Percentiles rank a stretch among this genome's conserved stretches.
phyloP scores from a whole-genome alignment of 2,797 vertebrate genomes.

The Otolemur crassicaudatus region DNA sequence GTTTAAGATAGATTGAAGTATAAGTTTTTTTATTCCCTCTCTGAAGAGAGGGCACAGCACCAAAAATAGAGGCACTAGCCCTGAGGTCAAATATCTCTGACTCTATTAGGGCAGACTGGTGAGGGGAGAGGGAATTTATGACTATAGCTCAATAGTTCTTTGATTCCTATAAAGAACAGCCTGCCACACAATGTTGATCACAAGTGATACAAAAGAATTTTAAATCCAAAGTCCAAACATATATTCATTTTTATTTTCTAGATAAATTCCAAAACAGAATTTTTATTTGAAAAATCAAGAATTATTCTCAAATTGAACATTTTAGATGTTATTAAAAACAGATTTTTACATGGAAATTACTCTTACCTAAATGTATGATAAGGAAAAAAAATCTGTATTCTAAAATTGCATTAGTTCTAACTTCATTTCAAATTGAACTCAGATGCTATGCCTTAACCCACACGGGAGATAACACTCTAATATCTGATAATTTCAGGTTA shows the following conservation, averaged over 20 bases:
- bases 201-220: slow-evolving; percentile 8
- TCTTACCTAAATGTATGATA: background rate
- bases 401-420: background rate
- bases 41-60: no score
- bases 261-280: slow-evolving; percentile 10
- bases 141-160: no score
- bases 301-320: slow-evolving; percentile 14
- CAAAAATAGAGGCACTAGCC: no score
- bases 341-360: background rate
- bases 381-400: background rate
- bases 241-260: background rate
- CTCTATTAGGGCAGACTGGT: no score
- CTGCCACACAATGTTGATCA: background rate
- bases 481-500: background rate
- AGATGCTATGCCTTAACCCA: background rate
- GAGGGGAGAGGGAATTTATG: no score
- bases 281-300: slow-evolving; percentile 31
- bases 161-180: no score
- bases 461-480: background rate
- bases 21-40: no score
- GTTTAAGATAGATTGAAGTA: no score
- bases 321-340: background rate
- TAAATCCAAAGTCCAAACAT: background rate
- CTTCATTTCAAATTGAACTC: slow-evolving; percentile 5
- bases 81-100: no score